These are phyloP conservation scores for Mamestra brassicae DNA, from an alignment of 2,888 invertebrate genomes.

Conservation along the genomic window DNA sequence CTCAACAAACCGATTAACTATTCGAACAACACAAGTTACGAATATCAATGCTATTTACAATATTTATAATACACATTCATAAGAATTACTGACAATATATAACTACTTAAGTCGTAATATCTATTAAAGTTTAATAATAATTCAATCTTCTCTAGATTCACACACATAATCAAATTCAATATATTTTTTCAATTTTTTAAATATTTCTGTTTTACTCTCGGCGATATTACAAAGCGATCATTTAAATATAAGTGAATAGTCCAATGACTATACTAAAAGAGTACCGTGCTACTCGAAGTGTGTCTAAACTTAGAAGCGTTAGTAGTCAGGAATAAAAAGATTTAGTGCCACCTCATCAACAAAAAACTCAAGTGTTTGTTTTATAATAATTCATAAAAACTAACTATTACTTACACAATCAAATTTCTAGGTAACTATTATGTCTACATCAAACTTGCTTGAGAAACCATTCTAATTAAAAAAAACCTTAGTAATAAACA, in stretches of 20 bases:
- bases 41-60: slow-evolving; percentile 74
- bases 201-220: slow-evolving; percentile 70
- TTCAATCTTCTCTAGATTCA: slow-evolving; percentile 68
- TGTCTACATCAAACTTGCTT: slow-evolving; percentile 55
- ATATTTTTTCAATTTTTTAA: slow-evolving; percentile 69
- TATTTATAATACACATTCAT: slow-evolving; percentile 78
- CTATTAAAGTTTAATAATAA: slow-evolving; percentile 58
- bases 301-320: slow-evolving; percentile 57
- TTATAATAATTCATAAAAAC: slow-evolving; percentile 52
- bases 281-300: slow-evolving; percentile 56
- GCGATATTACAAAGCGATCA: slow-evolving; percentile 86
- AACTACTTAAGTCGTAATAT: slow-evolving; percentile 63
- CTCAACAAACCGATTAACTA: slow-evolving; percentile 76
- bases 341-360: slow-evolving; percentile 52
- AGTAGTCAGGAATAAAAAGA: slow-evolving; percentile 56
- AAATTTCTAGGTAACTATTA: slow-evolving; percentile 65
- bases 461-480: slow-evolving; percentile 46
- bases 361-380: slow-evolving; percentile 58
- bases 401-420: slow-evolving; percentile 59
- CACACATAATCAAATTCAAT: slow-evolving; percentile 62
- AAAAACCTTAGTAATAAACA: slow-evolving; percentile 61
- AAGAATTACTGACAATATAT: slow-evolving; percentile 62
- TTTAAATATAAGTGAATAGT: slow-evolving; percentile 81
- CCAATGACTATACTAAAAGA: slow-evolving; percentile 77
- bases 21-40: slow-evolving; percentile 71